Evolutionary conservation across 2,888 invertebrate species (phyloP).

Genomic region (Pseudanteris insignis): DNA sequence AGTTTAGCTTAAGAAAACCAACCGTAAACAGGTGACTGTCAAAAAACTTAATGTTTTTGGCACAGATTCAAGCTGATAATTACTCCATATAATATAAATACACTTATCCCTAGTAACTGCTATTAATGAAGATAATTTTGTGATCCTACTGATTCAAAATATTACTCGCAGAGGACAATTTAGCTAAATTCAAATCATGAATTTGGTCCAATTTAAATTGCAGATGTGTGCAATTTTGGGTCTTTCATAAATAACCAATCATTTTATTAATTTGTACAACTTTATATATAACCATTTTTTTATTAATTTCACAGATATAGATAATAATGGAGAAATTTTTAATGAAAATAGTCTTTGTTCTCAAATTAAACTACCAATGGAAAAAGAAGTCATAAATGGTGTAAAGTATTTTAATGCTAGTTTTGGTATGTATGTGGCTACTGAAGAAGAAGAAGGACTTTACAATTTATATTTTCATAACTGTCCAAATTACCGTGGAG

Average conservation of each 20-base stretch:
- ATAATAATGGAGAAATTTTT: neutral
- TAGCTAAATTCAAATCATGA: too few relatives aligned
- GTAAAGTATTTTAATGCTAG: slow-evolving; percentile 73
- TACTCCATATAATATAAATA: neutral
- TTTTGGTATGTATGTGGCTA: slow-evolving; percentile 81
- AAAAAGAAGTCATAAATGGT: slow-evolving; percentile 68
- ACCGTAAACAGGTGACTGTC: slow-evolving; percentile 52
- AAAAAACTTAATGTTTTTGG: slow-evolving; percentile 13
- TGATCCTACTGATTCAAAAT: too few relatives aligned
- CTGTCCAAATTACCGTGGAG: slow-evolving; percentile 77
- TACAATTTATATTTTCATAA: slow-evolving; percentile 96
- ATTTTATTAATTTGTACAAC: too few relatives aligned
- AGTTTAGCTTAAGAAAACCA: neutral
- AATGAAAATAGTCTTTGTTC: slow-evolving; percentile 49
- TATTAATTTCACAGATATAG: slow-evolving; percentile 10
- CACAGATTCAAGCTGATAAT: neutral
- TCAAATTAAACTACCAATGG: slow-evolving; percentile 69
- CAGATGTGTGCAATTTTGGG: too few relatives aligned
- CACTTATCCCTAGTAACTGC: too few relatives aligned
- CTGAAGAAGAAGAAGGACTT: slow-evolving; percentile 84
- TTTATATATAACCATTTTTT: slow-evolving; percentile 16
- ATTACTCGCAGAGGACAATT: too few relatives aligned
- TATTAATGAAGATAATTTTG: too few relatives aligned
- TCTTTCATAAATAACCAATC: too few relatives aligned
- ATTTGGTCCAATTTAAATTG: too few relatives aligned